Percentiles rank a stretch among this genome's conserved stretches.
These are phyloP conservation scores for Erythrolamprus reginae DNA, from an alignment of 2,113 vertebrate species.

Conservation along the genomic window DNA sequence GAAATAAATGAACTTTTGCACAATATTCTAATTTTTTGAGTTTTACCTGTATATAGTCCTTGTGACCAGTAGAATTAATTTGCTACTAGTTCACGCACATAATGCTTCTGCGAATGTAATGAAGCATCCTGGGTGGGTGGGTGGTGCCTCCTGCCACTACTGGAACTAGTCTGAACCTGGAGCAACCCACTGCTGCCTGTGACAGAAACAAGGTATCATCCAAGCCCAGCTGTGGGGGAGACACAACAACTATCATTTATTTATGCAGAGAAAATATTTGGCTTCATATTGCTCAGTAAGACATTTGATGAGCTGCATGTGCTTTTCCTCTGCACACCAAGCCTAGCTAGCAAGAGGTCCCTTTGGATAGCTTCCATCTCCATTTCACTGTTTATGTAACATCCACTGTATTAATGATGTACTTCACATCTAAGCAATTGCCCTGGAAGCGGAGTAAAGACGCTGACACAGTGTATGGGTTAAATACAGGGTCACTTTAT, in stretches of 20 bases:
- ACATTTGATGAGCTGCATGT: background rate
- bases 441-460: too few relatives aligned
- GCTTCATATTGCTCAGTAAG: background rate
- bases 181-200: too few relatives aligned
- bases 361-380: background rate
- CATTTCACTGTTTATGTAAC: background rate
- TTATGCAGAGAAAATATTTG: background rate
- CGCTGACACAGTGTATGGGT: too few relatives aligned
- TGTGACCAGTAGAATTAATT: background rate
- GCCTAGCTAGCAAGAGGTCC: background rate
- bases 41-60: background rate
- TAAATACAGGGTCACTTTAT: too few relatives aligned
- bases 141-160: too few relatives aligned
- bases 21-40: too few relatives aligned
- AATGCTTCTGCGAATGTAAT: too few relatives aligned
- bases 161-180: too few relatives aligned
- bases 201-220: background rate
- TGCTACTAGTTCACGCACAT: too few relatives aligned
- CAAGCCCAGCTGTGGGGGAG: background rate
- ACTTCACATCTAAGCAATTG: background rate
- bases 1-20: too few relatives aligned
- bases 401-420: background rate
- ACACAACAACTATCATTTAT: background rate
- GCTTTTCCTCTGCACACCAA: background rate
- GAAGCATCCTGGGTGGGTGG: too few relatives aligned